phyloP scores from a whole-genome alignment of 2,113 vertebrate genomes.

The Percopsis transmontana region DNA sequence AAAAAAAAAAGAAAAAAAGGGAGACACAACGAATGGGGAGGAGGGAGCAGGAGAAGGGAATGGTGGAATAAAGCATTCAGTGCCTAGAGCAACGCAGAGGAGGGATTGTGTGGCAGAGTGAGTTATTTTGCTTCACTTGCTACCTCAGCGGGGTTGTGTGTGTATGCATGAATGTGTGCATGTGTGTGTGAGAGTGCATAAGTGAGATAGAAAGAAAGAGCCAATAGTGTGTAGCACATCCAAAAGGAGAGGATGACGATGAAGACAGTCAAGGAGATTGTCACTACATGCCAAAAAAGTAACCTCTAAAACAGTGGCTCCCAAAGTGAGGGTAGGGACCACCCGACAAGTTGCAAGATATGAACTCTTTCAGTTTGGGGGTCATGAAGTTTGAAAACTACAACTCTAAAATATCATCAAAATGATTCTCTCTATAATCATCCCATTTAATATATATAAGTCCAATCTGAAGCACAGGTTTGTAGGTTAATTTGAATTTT shows the following conservation, averaged over 20 bases:
- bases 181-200: slow-evolving; percentile 36
- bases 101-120: slow-evolving; percentile 78
- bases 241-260: slow-evolving; percentile 53
- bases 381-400: background rate
- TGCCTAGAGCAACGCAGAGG: slow-evolving; percentile 71
- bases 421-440: slow-evolving; percentile 43
- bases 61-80: slow-evolving; percentile 73
- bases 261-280: slow-evolving; percentile 26
- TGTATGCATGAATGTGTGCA: slow-evolving; percentile 26
- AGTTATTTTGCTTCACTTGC: slow-evolving; percentile 83
- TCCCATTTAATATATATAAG: slow-evolving; percentile 33
- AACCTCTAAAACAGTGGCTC: too few species aligned
- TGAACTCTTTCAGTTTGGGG: too few species aligned
- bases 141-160: slow-evolving; percentile 68
- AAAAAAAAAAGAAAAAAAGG: slow-evolving; percentile 29
- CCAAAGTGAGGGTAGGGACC: too few species aligned
- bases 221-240: slow-evolving; percentile 27
- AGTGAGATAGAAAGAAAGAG: slow-evolving; percentile 24
- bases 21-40: slow-evolving; percentile 12
- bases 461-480: slow-evolving; percentile 37
- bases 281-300: slow-evolving; percentile 23
- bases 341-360: too few species aligned
- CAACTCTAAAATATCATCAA: slow-evolving; percentile 20
- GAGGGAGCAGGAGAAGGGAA: slow-evolving; percentile 1
- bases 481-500: slow-evolving; percentile 47